phyloP scores from a whole-genome alignment of 1,140 invertebrate species.

The Grapholita molesta region DNA sequence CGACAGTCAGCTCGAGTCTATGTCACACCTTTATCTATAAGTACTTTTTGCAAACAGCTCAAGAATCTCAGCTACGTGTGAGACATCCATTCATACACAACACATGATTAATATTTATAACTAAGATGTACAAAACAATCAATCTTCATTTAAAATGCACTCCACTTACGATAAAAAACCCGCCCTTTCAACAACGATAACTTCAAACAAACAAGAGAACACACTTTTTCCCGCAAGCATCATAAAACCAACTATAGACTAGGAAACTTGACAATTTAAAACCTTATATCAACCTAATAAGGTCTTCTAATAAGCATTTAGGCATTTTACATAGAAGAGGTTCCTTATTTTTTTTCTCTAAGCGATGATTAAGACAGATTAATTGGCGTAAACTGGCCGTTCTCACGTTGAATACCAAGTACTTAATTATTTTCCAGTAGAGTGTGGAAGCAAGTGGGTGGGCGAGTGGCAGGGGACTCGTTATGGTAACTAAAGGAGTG shows the following conservation, averaged over 20 bases:
- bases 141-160: background rate
- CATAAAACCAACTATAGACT: background rate
- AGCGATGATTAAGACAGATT: background rate
- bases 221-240: background rate
- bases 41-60: background rate
- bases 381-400: background rate
- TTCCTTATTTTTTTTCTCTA: background rate
- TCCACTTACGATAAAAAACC: background rate
- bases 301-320: background rate
- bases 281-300: background rate
- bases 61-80: background rate
- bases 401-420: background rate
- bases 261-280: background rate
- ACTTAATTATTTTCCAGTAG: background rate
- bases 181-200: background rate
- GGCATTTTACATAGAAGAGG: background rate
- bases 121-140: background rate
- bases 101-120: background rate
- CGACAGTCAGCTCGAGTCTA: no score
- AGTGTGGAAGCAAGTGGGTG: background rate
- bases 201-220: background rate
- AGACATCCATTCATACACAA: background rate
- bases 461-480: background rate
- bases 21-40: background rate
- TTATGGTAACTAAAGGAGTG: background rate